Evolutionary conservation across 2,888 invertebrate genomes (phyloP).

Genomic region (Eupsilia transversa): DNA sequence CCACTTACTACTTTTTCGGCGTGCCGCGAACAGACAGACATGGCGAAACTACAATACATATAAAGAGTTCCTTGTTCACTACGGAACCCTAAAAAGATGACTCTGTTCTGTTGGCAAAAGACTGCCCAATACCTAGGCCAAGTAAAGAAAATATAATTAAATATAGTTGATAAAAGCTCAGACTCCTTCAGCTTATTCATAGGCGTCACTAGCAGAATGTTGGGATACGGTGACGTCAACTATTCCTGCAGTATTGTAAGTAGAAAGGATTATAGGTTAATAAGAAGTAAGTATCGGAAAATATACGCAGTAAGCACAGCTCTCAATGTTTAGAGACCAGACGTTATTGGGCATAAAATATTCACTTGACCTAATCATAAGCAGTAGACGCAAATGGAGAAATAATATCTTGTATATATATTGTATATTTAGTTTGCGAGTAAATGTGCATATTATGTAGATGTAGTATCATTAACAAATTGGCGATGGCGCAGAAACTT

Average conservation of each 20-base stretch:
- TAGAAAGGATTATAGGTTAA: neutral
- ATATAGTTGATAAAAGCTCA: neutral
- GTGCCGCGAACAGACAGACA: too few species aligned
- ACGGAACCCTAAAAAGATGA: too few species aligned
- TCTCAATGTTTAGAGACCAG: slow-evolving; percentile 25
- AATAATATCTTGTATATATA: slow-evolving; percentile 63
- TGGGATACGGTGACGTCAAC: slow-evolving; percentile 15
- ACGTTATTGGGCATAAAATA: slow-evolving; percentile 37
- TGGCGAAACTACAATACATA: too few species aligned
- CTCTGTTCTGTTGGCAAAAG: neutral
- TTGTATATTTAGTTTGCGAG: slow-evolving; percentile 68
- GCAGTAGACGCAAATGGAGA: slow-evolving; percentile 40
- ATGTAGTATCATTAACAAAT: slow-evolving; percentile 87
- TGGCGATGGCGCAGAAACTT: slow-evolving; percentile 78
- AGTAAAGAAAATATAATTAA: neutral
- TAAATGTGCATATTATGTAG: slow-evolving; percentile 80
- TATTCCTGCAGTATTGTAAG: neutral
- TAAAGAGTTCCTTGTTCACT: too few species aligned
- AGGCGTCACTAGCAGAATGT: neutral
- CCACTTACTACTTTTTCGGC: too few species aligned
- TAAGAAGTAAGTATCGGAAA: slow-evolving; percentile 8
- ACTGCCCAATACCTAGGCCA: neutral
- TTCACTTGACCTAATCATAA: slow-evolving; percentile 53
- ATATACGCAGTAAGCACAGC: neutral
- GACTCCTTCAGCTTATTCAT: neutral